Evolutionary conservation across 2,113 vertebrate species (phyloP), one percentile per base, ranked within the genome.

Genomic region (Triplophysa dalaica): DNA sequence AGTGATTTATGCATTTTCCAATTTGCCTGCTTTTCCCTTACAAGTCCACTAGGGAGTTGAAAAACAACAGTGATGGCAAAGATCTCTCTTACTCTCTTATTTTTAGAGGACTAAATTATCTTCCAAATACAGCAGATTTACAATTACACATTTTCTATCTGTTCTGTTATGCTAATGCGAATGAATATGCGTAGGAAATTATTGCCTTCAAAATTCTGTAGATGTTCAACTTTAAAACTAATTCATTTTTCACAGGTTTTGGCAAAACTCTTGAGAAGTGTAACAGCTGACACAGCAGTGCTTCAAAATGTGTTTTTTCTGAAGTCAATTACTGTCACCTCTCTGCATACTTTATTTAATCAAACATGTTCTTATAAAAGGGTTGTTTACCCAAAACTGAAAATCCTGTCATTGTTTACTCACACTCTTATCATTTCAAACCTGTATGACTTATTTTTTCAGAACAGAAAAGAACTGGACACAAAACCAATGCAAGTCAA

Each of bases 1-100:
- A 45, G 22, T 52, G 21, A 72, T 73, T 73, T 60, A 58, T 43
- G n/a, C 13, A 43, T 60, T 73, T 72, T 56, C 2, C 26, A 16
- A 14, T 58, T 58, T n/a, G 4, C 26, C 9, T 21, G 19, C 33
- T 26, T 19, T 70, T 33, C 8, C 9, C 19, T 70, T 9, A n/a
- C 4, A 19, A 19, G 12, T 21, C 10, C 70, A 43, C 29, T 16
- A 52, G 14, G 33, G n/a, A 60, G 52, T 21, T 56, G 5, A 56
- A 72, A 70, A 13, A 1, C 29, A 16, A 54, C 6, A 54, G 17
- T 4, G 17, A 54, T 17, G 50, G 14, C 16, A 54, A 8, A 58
- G 54, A 58, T 56, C 52, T n/a, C 52, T 19, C 17, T 56, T n/a
- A 7, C 19, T 60, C 12, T 60, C 24, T 73, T 41, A 73, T 41